Evolutionary conservation across 2,113 vertebrate species (phyloP).

Genomic region (Merops nubicus): DNA sequence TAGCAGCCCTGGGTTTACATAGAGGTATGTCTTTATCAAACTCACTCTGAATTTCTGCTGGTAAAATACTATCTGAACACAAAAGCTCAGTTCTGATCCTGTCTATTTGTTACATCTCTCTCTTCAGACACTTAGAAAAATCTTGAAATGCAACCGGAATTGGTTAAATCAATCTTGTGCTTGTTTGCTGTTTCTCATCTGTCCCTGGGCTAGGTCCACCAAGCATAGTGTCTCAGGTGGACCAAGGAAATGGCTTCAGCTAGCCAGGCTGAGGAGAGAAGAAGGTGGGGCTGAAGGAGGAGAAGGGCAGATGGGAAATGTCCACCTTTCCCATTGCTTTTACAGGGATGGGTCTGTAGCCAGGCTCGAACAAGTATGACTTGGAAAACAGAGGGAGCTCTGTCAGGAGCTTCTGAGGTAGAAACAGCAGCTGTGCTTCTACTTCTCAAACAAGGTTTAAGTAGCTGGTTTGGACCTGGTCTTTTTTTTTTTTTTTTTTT

Average conservation of each 20-base stretch:
- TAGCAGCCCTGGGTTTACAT: not conserved
- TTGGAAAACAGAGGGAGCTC: not conserved
- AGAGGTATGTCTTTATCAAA: not conserved
- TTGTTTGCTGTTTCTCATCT: not conserved
- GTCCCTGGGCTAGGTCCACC: rapidly evolving
- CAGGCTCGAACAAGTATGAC: not conserved
- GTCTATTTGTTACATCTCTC: not conserved
- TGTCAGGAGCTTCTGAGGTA: not conserved
- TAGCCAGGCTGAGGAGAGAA: not conserved
- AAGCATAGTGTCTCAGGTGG: not conserved
- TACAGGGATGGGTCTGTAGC: not conserved
- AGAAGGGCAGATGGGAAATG: not conserved
- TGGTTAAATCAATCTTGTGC: not conserved
- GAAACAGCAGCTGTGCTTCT: not conserved
- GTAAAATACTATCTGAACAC: not conserved
- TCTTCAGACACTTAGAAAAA: not conserved
- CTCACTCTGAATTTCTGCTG: not conserved
- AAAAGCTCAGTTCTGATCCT: not conserved
- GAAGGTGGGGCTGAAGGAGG: not conserved
- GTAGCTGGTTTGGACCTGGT: not conserved
- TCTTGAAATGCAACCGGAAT: not conserved
- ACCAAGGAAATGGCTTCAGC: not conserved
- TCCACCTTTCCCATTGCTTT: not conserved
- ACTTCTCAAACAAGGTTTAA: not conserved
- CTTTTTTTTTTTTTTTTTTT: not conserved